Base-by-base conservation (phyloP, 1,140 invertebrate species). In the Halesus radiatus region DNA sequence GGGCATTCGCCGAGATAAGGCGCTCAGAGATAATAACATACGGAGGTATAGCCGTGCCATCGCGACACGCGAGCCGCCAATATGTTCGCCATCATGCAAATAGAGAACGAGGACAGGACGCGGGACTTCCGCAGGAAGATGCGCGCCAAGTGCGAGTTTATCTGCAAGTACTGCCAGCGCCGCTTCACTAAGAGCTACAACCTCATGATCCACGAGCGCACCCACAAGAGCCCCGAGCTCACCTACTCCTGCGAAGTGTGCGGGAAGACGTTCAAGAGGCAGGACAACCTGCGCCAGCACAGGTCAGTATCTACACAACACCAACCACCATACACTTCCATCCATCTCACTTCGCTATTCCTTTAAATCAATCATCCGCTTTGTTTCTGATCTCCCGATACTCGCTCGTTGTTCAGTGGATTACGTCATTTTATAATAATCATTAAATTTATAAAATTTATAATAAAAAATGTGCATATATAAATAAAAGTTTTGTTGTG, bases 101-200 rank as follows among this genome's bases (percentile, higher is more conserved):
- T 96, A 90, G 95, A 96, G 91, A 94, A 94, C 91, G 95, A 96
- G 91, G 95, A 96, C 90, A 94, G 95, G 91, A 93, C 94, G 90
- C 92, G 95, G 90, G 95, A 96, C 92, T 96, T 96, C 91, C 93
- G 97, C 89, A 95, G 97, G 89, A 98, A 96, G 92, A 96, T 96
- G 94, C 92, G 95, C 89, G 93, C 95, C 90, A 96, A 98, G 92
- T 98, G 97, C 92, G 96, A 99, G 91, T 99, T 98, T 91, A 96
- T 99, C 89, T 99, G 98, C 94, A 97, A 98, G 90, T 99, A 96
- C 92, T 99, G 98, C 92, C 95, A 98, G 90, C 94, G 98, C 86
- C 93, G 98, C 86, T 99, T 99, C 92, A 99, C 97, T 86, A 99
- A 99, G 91, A 97, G 97, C 80, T 99, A 99, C 93, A 99, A 99